Conservation (phyloP, 2,113 vertebrate species). For the Crotalus horridus region DNA sequence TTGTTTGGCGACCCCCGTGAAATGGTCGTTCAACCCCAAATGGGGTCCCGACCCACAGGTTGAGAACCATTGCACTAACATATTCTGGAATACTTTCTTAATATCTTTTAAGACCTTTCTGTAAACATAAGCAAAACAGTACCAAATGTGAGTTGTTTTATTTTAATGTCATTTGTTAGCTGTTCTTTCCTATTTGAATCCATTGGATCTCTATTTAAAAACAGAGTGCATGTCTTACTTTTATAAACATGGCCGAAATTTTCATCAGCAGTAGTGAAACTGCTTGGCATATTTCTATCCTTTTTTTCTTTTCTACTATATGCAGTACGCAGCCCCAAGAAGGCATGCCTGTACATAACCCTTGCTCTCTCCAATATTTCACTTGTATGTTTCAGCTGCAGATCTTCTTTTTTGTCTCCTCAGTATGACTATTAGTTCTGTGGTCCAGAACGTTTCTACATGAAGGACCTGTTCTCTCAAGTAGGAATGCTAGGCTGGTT, state of each 20-base stretch:
- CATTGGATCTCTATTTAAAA: neutral
- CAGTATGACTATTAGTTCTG: neutral
- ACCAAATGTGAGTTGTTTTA: neutral
- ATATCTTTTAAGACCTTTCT: neutral
- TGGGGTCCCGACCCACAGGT: no score
- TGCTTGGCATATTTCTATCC: neutral
- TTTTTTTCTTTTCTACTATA: neutral
- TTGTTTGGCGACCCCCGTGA: no score
- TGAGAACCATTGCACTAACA: neutral
- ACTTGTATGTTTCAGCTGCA: neutral
- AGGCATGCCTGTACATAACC: neutral
- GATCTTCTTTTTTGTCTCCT: neutral
- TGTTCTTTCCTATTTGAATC: neutral
- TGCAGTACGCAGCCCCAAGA: neutral
- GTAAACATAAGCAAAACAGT: neutral
- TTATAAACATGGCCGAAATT: neutral
- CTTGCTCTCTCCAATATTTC: neutral
- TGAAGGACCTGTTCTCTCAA: conserved; percentile 38
- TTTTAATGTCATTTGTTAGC: neutral
- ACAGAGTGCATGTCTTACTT: neutral
- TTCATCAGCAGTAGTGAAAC: neutral
- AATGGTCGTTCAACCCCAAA: no score
- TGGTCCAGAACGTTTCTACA: conserved; percentile 8
- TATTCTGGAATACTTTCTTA: neutral
- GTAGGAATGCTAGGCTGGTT: neutral